Conservation (phyloP, 2,888 invertebrate genomes). For the Dryocosmus kuriphilus region DNA sequence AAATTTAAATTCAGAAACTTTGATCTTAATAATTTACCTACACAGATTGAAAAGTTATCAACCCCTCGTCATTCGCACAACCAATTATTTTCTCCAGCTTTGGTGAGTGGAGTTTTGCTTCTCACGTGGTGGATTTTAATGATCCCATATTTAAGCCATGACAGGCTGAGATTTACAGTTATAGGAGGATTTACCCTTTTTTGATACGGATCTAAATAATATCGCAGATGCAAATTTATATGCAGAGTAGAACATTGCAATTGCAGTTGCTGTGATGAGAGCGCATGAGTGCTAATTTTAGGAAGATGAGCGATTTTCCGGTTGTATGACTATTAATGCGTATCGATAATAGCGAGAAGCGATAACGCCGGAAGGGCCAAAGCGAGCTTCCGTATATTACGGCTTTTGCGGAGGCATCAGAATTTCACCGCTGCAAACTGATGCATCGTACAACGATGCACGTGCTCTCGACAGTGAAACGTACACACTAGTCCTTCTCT, state of each 20-base stretch:
- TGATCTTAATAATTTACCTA: background rate
- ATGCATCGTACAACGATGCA: slow-evolving; percentile 51
- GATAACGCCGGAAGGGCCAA: slow-evolving; percentile 16
- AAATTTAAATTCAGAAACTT: background rate
- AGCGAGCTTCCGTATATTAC: slow-evolving; percentile 16
- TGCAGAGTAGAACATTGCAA: background rate
- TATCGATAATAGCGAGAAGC: background rate
- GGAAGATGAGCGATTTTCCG: background rate
- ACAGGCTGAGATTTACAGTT: background rate
- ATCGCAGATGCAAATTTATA: background rate
- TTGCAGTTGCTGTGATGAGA: background rate
- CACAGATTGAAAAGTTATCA: background rate
- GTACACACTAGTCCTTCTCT: slow-evolving; percentile 17
- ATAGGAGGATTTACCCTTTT: background rate
- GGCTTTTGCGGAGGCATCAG: slow-evolving; percentile 24
- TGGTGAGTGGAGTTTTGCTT: background rate
- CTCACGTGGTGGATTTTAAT: background rate
- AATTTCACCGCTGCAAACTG: slow-evolving; percentile 43
- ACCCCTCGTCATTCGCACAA: background rate
- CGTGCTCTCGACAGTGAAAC: slow-evolving; percentile 42
- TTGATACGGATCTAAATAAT: background rate
- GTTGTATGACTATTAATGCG: background rate
- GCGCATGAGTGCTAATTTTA: background rate
- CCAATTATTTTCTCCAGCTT: background rate
- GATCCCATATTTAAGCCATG: background rate